Percentiles rank a stretch among this genome's conserved stretches.
Conservation (phyloP, 2,113 vertebrate species). For the Peromyscus maniculatus region DNA sequence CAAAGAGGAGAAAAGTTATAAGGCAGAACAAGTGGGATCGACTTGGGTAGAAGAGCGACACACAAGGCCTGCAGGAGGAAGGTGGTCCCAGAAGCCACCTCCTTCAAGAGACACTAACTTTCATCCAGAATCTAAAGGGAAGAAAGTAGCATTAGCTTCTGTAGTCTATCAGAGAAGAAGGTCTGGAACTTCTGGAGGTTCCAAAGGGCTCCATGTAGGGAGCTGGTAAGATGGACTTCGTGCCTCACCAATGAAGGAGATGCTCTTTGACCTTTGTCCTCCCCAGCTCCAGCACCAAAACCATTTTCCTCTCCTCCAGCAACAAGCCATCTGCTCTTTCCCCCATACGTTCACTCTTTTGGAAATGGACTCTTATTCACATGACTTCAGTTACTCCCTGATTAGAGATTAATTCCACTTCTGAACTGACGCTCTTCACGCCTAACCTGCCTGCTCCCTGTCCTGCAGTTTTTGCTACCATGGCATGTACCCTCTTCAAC, state of each 20-base stretch:
- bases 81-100: accelerated
- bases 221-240: neutral
- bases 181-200: neutral
- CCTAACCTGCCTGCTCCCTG: neutral
- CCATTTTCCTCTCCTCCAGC: neutral
- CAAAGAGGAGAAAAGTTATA: accelerated
- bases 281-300: neutral
- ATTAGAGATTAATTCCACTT: constrained; percentile 43
- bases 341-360: neutral
- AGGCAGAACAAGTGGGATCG: neutral
- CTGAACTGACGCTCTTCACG: neutral
- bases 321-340: constrained; percentile 25
- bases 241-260: neutral
- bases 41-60: accelerated
- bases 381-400: constrained; percentile 37
- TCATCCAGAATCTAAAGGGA: neutral
- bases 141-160: neutral
- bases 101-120: neutral
- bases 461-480: neutral
- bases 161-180: neutral
- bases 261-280: neutral
- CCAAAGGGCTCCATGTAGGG: neutral
- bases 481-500: neutral
- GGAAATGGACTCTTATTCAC: constrained; percentile 43
- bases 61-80: accelerated